These are phyloP conservation scores for Piprites chloris DNA, from an alignment of 2,113 vertebrate genomes.

Conservation along the genomic window DNA sequence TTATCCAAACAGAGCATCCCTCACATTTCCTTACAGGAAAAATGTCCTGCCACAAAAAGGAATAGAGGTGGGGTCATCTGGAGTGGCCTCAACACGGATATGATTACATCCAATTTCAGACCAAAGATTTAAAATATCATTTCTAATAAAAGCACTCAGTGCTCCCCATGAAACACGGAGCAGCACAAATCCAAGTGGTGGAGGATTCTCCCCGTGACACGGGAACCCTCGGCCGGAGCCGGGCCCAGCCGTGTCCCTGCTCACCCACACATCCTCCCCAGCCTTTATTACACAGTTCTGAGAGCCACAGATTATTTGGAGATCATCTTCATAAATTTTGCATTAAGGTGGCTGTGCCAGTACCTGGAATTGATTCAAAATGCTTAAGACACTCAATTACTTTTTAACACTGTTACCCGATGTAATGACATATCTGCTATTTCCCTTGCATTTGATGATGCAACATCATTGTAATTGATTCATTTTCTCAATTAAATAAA, in stretches of 20 bases:
- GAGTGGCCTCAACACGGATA: not conserved
- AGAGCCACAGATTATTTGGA: constrained; percentile 64
- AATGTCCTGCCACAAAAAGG: not conserved
- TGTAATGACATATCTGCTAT: constrained; percentile 60
- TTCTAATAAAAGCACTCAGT: not conserved
- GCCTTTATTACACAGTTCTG: constrained; percentile 59
- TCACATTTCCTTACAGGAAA: not conserved
- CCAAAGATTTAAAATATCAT: not conserved
- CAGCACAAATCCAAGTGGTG: not conserved
- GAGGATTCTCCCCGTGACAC: not conserved
- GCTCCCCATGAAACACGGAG: not conserved
- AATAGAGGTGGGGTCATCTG: not conserved
- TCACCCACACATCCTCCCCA: not conserved
- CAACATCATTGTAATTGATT: constrained; percentile 75
- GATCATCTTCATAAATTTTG: constrained; percentile 76
- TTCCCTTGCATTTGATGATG: constrained; percentile 54
- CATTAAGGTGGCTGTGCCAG: constrained; percentile 65
- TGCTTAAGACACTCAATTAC: constrained; percentile 74
- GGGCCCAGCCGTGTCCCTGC: not conserved
- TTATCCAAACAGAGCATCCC: not conserved
- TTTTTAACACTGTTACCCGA: constrained; percentile 64
- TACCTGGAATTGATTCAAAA: constrained; percentile 76
- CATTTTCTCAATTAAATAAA: constrained; percentile 82
- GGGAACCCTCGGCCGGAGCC: not conserved
- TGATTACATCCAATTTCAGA: not conserved